phyloP scores from a whole-genome alignment of 2,797 vertebrate species.

The Delichon dasypus region DNA sequence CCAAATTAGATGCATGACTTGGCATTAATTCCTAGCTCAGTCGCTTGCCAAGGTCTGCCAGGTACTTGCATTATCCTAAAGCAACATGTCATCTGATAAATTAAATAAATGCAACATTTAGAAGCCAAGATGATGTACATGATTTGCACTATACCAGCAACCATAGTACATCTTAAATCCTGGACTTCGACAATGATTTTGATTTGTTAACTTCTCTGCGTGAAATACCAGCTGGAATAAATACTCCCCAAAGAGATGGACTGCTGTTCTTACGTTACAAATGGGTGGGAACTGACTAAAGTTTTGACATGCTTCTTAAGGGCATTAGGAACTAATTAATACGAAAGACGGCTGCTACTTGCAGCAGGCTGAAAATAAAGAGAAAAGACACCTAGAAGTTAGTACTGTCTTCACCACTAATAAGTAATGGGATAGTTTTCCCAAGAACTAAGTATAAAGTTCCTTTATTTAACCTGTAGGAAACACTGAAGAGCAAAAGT shows the following conservation, averaged over 20 bases:
- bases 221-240: conserved; percentile 35
- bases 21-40: conserved; percentile 41
- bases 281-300: neutral
- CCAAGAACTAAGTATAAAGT: neutral
- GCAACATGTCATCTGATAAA: conserved; percentile 63
- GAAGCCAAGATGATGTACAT: conserved; percentile 38
- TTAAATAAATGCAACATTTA: conserved; percentile 65
- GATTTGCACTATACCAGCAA: neutral
- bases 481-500: neutral
- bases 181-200: neutral
- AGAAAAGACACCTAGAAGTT: neutral
- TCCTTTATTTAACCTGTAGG: neutral
- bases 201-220: conserved; percentile 23
- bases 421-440: neutral
- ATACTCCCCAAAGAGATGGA: neutral
- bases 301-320: conserved; percentile 31
- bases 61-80: conserved; percentile 51
- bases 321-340: conserved; percentile 25
- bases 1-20: conserved; percentile 67
- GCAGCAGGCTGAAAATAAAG: neutral
- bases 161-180: neutral
- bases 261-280: conserved; percentile 2
- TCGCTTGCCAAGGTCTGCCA: conserved; percentile 54
- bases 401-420: neutral
- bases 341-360: neutral